Conservation (phyloP, 64 coral and sea anemone genomes). For the Porites australiensis region DNA sequence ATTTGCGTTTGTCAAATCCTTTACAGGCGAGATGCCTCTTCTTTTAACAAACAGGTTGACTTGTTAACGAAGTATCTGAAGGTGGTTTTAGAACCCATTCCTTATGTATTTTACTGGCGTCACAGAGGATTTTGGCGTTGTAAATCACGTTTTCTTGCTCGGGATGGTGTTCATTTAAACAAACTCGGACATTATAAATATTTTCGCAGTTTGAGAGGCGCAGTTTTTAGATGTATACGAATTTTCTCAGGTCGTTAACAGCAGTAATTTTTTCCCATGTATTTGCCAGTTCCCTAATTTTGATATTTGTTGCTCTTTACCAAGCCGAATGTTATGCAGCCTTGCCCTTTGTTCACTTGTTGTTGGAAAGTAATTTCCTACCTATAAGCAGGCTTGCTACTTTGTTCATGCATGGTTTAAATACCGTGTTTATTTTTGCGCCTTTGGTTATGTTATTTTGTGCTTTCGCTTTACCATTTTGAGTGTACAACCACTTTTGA, state of each 20-base stretch:
- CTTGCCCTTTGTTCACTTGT: not conserved
- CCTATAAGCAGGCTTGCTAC: not conserved
- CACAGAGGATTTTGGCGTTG: not conserved
- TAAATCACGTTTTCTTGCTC: not conserved
- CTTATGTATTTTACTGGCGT: not conserved
- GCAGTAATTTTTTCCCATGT: not conserved
- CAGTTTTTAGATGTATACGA: not conserved
- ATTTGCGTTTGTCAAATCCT: not conserved
- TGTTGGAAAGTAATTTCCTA: not conserved
- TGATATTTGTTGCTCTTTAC: not conserved
- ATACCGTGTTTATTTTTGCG: not conserved
- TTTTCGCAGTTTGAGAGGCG: not conserved
- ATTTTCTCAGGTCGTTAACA: not conserved
- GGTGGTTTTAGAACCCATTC: slow-evolving; percentile 3
- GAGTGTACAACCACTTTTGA: not conserved
- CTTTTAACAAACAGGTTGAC: not conserved
- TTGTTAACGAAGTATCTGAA: not conserved
- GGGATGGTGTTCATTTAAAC: not conserved
- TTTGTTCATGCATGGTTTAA: not conserved
- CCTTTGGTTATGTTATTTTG: not conserved
- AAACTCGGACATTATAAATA: not conserved
- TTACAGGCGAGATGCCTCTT: not conserved
- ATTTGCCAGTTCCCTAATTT: not conserved
- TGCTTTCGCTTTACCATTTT: not conserved
- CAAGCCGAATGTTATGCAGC: not conserved